Evolutionary conservation across 2,113 vertebrate species (phyloP).

Genomic region (Cryptomyrus ogoouensis): DNA sequence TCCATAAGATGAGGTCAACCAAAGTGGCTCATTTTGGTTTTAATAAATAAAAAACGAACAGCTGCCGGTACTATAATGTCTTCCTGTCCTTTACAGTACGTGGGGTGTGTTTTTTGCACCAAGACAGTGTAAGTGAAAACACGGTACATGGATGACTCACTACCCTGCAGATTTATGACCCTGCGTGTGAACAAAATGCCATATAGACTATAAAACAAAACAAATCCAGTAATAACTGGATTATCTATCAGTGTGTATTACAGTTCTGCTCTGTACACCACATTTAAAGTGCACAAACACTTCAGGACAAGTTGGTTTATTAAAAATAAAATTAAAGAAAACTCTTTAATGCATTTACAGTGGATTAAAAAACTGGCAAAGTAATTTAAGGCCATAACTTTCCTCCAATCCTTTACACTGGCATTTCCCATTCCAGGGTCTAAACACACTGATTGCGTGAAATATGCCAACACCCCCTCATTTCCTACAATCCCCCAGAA

Average conservation of each 20-base stretch:
- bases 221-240: neutral
- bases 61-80: neutral
- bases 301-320: neutral
- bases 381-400: neutral
- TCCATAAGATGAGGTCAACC: neutral
- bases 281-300: neutral
- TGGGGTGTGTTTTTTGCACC: neutral
- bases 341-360: neutral
- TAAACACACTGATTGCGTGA: neutral
- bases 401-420: neutral
- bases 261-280: neutral
- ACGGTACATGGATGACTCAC: neutral
- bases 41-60: neutral
- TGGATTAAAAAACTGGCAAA: neutral
- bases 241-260: neutral
- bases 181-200: neutral
- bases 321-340: neutral
- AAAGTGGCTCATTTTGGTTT: neutral
- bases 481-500: slow-evolving; percentile 33
- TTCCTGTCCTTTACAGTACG: neutral
- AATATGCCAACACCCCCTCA: slow-evolving; percentile 31
- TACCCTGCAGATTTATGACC: neutral
- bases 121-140: neutral
- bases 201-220: neutral
- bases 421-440: neutral